Evolutionary conservation across 2,113 vertebrate genomes (phyloP), one percentile per base, ranked within the genome.

Genomic region (Dasyprocta punctata): DNA sequence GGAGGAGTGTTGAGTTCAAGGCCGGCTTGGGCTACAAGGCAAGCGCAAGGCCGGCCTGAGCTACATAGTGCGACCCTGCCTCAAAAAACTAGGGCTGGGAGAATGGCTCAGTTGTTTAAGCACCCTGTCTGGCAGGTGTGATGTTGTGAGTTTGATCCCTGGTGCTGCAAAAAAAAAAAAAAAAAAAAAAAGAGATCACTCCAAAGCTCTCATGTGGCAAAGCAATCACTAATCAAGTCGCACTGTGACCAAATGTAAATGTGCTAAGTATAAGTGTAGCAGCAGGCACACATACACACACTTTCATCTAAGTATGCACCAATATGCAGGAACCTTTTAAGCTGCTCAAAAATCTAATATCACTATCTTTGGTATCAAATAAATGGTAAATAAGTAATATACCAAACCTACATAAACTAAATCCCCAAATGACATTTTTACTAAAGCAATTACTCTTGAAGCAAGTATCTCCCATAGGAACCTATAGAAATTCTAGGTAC

Each of bases 361-460:
- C 41, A 61, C 61, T 41, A 0, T 7, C 33, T 38, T 56, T 52
- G 13, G 2, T 41, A 63, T 67, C 92, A 41, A 96, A 81, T 47
- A 87, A 81, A 71, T 22, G 61, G 61, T 56, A 56, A 58, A 85
- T 38, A 78, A 41, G 73, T 26, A 52, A 63, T 3, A 85, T 8
- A 58, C 75, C 49, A 71, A 77, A 92, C 8, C 26, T 30, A 92
- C 20, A 54, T 33, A 12, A 78, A 60, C 41, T 90, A 87, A 96
- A 90, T 73, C 47, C 60, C 33, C 82, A 86, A 65, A 88, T 38
- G 73, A 49, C 19, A 61, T n/a, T 94, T 87, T 63, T 82, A 90
- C 41, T 73, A 67, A 94, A 56, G 60, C 16, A 94, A 89, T 91
- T 75, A 60, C 28, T 9, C 78, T 91, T 67, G 86, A 65, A 88